Evolutionary conservation across 2,797 vertebrate species (phyloP), one percentile per base, ranked within the genome.

Genomic region (Mormyrops attenuatus): DNA sequence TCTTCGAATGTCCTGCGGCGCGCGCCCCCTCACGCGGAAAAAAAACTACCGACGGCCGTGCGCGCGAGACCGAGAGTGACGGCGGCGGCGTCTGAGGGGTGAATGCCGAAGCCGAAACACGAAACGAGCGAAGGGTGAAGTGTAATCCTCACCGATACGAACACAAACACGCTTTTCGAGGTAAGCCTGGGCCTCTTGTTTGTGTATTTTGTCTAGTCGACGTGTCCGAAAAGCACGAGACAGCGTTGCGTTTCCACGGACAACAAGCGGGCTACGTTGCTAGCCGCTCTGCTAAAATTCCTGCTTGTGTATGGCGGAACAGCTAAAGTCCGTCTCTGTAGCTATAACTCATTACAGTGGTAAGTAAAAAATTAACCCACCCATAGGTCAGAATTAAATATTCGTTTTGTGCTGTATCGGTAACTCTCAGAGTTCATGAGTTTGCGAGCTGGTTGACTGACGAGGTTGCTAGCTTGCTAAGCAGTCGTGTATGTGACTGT

Each of bases 21-120:
- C 73, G 34, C 73, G 73, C 73, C 73, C 73, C 73, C 73, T 90
- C 91, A 63, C 94, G 93, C 89, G 90, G 88, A 91, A 92, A 94
- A 93, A 87, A 90, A 91, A 93, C 95, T 95, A 30, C 26, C 91
- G 93, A 93, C 93, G 92, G 26, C 63, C 26, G 63, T 69, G 63
- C 26, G 26, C 63, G 63, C 26, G 63, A 69, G 63, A 34, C 63
- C 3, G 63, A 34, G 26, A 86, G 94, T 90, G 95, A 90, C 91
- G 92, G 93, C 92, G 94, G 93, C 87, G 41, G 89, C 13, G 38
- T 88, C 92, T 94, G 92, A 90, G 88, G 91, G 89, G 91, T 93
- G 92, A 94, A 90, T 94, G 94, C 92, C 90, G 92, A 92, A 89
- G 91, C 86, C 89, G 52, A 91, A 90, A 90, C 93, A 90, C 89